Evolutionary conservation across 2,797 vertebrate genomes (phyloP).

Genomic region (Diplodus puntazzo): DNA sequence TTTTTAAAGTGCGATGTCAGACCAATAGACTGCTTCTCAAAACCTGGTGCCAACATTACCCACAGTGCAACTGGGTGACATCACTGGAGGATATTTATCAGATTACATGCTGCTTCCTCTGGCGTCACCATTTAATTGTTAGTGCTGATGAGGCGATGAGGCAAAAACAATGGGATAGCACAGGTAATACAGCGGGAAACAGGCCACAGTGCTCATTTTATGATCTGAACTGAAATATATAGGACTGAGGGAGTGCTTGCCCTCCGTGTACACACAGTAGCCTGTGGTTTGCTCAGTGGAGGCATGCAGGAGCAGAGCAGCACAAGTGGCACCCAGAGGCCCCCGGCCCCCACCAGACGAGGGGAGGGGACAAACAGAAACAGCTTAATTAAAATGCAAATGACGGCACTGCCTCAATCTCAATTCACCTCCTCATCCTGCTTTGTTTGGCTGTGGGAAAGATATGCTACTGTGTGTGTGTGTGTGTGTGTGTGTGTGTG

Average conservation of each 20-base stretch:
- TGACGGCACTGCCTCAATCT: slow-evolving; percentile 58
- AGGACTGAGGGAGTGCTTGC: background rate
- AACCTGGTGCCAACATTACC: too few relatives aligned
- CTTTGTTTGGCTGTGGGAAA: slow-evolving; percentile 67
- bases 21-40: too few relatives aligned
- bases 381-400: slow-evolving; percentile 86
- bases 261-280: slow-evolving; percentile 18
- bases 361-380: slow-evolving; percentile 57
- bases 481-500: background rate
- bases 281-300: slow-evolving; percentile 60
- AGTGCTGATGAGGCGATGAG: background rate
- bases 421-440: slow-evolving; percentile 38
- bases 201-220: background rate
- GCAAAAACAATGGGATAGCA: background rate
- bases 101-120: too few relatives aligned
- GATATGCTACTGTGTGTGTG: slow-evolving; percentile 23
- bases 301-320: slow-evolving; percentile 57
- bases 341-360: slow-evolving; percentile 45
- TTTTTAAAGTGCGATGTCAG: too few relatives aligned
- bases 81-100: too few relatives aligned
- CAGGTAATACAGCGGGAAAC: background rate
- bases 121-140: background rate
- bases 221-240: slow-evolving; percentile 7
- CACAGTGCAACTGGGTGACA: too few relatives aligned
- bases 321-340: slow-evolving; percentile 71